Base-by-base conservation (phyloP, 2,113 vertebrate species). In the Cynocephalus volans region DNA sequence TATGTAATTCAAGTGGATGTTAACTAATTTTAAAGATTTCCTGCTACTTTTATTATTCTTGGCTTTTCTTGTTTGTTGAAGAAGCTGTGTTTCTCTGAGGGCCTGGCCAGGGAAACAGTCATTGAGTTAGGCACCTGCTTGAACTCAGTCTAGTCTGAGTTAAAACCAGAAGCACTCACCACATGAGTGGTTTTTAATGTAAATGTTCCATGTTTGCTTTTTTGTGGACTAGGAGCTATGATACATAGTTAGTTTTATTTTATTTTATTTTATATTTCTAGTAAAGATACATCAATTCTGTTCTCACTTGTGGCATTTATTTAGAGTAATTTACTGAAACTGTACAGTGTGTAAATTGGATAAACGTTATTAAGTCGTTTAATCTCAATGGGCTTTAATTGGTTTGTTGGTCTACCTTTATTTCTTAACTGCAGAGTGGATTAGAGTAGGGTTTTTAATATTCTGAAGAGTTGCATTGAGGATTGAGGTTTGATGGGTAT, bases 331-430 rank as follows among this genome's bases (percentile, higher is more conserved):
- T 70, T 83, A 14, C 19, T 24, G 58, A 65, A 24, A 62, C n/a
- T 21, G 11, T 58, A 21, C 11, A 6, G 14, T 89, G 5, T 75
- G n/a, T 48, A 56, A 82, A 54, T 60, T 70, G 28, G 58, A 67
- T 82, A 28, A 75, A 83, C 7, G 76, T 83, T 33, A 4, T 81
- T 67, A 75, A 83, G n/a, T 90, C 36, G 23, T 83, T 67, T 83
- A 76, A 83, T 90, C 12, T 90, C 23, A 31, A 0, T 65, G 28
- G 52, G 5, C 17, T 56, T 17, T 4, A n/a, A 19, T 12, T 76
- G 15, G 62, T 54, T 83, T 8, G 81, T 21, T 23, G 11, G 5
- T 82, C 5, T 58, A 45, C 36, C 18, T 93, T 93, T 10, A 65
- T 93, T 75, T n/a, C 50, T 64, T 83, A 75, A 48, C 14, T 56